These are phyloP conservation scores for Chiloscyllium plagiosum DNA, from an alignment of 2,113 vertebrate species.

Conservation along the genomic window DNA sequence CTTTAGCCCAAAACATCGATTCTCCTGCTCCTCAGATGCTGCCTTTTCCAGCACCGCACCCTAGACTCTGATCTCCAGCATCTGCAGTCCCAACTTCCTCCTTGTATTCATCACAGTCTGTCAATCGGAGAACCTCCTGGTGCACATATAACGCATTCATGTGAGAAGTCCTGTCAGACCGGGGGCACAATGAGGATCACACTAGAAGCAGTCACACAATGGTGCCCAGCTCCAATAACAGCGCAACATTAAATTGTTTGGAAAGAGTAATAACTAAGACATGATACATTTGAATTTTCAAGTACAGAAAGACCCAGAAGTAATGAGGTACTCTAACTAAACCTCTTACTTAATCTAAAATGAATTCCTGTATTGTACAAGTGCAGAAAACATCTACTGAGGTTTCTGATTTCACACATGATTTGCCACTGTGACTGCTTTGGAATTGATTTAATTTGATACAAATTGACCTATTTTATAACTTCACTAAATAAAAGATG, in stretches of 20 bases:
- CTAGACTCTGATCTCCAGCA: too few species aligned
- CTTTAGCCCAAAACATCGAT: too few species aligned
- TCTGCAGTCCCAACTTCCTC: too few species aligned
- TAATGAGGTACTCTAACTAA: neutral
- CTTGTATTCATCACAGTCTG: neutral
- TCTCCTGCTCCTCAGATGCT: too few species aligned
- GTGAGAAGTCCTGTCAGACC: neutral
- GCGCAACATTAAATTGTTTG: neutral
- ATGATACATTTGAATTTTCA: neutral
- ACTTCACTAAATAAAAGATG: neutral
- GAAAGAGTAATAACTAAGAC: neutral
- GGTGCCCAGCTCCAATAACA: neutral
- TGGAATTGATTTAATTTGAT: conserved; percentile 27
- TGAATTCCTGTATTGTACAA: neutral
- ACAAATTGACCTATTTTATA: neutral
- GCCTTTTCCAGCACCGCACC: too few species aligned
- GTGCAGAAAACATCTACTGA: neutral
- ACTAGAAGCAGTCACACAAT: neutral
- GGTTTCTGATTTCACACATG: conserved; percentile 32
- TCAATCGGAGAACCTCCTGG: neutral
- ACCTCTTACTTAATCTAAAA: conserved; percentile 30
- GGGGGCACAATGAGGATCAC: too few species aligned
- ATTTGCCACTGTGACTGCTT: neutral
- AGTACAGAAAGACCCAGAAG: neutral
- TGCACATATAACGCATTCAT: neutral